Percentiles rank a stretch among this genome's conserved stretches.
phyloP scores from a whole-genome alignment of 1,140 invertebrate genomes.

The Polyergus mexicanus region DNA sequence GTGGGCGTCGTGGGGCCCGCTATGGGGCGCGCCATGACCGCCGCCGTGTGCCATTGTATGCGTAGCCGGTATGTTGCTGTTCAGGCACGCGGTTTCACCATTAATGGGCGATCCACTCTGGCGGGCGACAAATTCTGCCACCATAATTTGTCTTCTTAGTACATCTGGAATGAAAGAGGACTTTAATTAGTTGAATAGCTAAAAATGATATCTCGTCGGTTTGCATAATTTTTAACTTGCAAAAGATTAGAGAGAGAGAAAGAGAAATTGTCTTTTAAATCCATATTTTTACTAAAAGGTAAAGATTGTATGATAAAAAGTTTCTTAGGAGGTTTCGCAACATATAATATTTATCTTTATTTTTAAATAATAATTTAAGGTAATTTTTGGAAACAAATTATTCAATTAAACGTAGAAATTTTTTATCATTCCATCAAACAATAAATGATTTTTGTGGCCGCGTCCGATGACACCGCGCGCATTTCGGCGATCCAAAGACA shows the following conservation, averaged over 20 bases:
- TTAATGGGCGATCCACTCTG: conserved; percentile 90
- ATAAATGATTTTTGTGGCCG: neutral
- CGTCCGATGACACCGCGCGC: neutral
- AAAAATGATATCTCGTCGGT: neutral
- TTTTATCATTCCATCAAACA: too few species aligned
- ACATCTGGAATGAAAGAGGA: conserved; percentile 87
- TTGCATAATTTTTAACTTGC: neutral
- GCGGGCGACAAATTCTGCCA: conserved; percentile 93
- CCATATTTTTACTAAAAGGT: too few species aligned
- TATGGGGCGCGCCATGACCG: conserved; percentile 82
- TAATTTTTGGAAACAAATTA: too few species aligned
- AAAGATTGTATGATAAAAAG: too few species aligned
- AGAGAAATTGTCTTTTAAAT: too few species aligned
- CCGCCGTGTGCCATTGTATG: conserved; percentile 84
- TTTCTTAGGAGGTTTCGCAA: too few species aligned
- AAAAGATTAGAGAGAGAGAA: neutral
- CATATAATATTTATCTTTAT: too few species aligned
- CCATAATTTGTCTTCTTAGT: conserved; percentile 93
- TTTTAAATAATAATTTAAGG: too few species aligned
- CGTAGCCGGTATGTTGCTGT: conserved; percentile 87
- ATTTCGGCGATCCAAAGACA: conserved; percentile 21
- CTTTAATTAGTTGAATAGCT: neutral
- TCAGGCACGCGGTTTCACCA: conserved; percentile 89
- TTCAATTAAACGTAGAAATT: too few species aligned
- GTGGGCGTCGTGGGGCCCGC: conserved; percentile 75